A percentile compares a stretch with the other conserved stretches of the same genome.
Conservation (phyloP, 1,140 invertebrate genomes). For the Dermatophagoides farinae region DNA sequence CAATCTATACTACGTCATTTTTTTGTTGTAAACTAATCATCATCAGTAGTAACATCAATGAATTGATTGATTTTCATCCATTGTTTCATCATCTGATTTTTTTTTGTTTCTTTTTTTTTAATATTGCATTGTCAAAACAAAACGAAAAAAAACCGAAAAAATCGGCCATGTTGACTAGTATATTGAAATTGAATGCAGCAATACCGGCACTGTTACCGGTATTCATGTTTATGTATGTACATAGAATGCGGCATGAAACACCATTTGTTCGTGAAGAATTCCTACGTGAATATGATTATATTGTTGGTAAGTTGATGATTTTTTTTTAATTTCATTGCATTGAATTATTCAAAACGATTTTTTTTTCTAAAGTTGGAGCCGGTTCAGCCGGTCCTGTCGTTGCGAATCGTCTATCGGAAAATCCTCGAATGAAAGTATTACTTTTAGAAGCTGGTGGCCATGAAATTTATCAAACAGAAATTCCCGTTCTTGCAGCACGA, state of each 20-base stretch:
- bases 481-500: constrained; percentile 17
- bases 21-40: too few species aligned
- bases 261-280: constrained; percentile 16
- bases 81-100: too few species aligned
- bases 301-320: constrained; percentile 21
- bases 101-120: background rate
- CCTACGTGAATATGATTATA: constrained; percentile 19
- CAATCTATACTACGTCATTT: too few species aligned
- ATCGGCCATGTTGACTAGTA: background rate
- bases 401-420: constrained; percentile 36
- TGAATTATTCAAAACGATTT: constrained; percentile 33
- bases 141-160: background rate
- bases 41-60: too few species aligned
- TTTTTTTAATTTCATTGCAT: background rate
- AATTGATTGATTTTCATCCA: too few species aligned
- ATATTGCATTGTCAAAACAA: background rate
- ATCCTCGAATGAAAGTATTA: constrained; percentile 35
- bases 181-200: constrained; percentile 1
- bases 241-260: background rate
- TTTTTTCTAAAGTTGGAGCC: constrained; percentile 38
- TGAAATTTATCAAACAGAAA: constrained; percentile 60
- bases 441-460: constrained; percentile 48
- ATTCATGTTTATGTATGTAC: constrained; percentile 8
- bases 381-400: constrained; percentile 47
- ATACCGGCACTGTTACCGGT: constrained; percentile 13